Base-by-base conservation (phyloP, 2,113 vertebrate species). In the Vicugna pacos region DNA sequence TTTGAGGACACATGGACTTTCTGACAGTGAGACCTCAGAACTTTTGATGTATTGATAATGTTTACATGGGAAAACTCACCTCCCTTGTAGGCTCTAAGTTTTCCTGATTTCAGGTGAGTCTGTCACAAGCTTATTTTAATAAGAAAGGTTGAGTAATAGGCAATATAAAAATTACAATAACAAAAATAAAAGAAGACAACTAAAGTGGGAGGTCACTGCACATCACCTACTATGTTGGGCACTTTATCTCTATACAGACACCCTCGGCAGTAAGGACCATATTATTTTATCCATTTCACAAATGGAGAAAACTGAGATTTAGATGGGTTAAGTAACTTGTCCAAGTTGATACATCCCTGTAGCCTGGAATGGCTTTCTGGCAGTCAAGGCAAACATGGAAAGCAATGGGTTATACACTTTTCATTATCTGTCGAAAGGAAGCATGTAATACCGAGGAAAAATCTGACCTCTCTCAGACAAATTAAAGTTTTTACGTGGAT, bases 341-440 rank as follows among this genome's bases (percentile, higher is more conserved):
- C 38, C 70, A 54, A 46, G 32, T 26, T 19, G 24, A 70, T 30
- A 19, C 19, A 5, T 69, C 32, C 48, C 46, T 83, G 46, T 28
- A 13, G 16, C 22, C 1, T 8, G 35, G 30, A 89, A 60, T 70
- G 72, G 24, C 46, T 93, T 83, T 83, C 24, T 73, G 30, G 32
- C 3, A 2, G 35, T 56, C 90, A 70, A 90, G 67, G 88, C 26
- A 46, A 86, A 80, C 75, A 46, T n/a, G 52, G 65, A 75, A 94
- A 86, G 35, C 12, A 28, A 17, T 42, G 4, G 20, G 14, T 58
- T 11, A 62, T 8, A 9, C 26, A 5, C 10, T 46, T 79, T 28
- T n/a, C 16, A n/a, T 67, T n/a, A 30, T 67, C 38, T 52, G 15
- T 54, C 38, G 14, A 56, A 69, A 79, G 69, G 46, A 79, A 48